Evolutionary conservation across 2,113 vertebrate species (phyloP).

Genomic region (Catharus fuscescens): DNA sequence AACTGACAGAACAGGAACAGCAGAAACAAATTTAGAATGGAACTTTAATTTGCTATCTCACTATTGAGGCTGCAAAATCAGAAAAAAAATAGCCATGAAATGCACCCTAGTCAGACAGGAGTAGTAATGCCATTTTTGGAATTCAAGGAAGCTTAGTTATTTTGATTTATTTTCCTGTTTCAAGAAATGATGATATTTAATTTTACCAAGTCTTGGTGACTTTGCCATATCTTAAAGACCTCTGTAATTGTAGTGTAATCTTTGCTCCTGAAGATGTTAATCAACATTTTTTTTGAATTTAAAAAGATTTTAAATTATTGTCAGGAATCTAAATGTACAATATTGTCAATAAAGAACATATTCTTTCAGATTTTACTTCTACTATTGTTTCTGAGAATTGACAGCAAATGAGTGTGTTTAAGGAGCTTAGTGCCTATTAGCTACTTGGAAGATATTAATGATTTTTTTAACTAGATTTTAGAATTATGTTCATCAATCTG

Average conservation of each 20-base stretch:
- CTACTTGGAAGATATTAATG: neutral
- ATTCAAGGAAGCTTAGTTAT: neutral
- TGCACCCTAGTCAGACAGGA: neutral
- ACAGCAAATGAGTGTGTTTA: neutral
- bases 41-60: neutral
- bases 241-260: neutral
- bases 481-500: neutral
- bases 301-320: neutral
- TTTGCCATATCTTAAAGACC: neutral
- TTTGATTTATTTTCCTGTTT: neutral
- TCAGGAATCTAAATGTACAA: neutral
- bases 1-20: neutral
- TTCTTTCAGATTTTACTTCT: neutral
- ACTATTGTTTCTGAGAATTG: neutral
- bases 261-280: neutral
- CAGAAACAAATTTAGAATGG: neutral
- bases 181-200: neutral
- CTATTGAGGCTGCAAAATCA: neutral
- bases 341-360: neutral
- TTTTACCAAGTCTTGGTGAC: neutral
- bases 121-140: neutral
- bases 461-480: neutral
- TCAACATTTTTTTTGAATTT: rapidly evolving
- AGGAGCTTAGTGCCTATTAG: neutral
- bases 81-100: neutral